Evolutionary conservation across 2,888 invertebrate species (phyloP), one percentile per base, ranked within the genome.

Genomic region (Ornithoptera alexandrae): DNA sequence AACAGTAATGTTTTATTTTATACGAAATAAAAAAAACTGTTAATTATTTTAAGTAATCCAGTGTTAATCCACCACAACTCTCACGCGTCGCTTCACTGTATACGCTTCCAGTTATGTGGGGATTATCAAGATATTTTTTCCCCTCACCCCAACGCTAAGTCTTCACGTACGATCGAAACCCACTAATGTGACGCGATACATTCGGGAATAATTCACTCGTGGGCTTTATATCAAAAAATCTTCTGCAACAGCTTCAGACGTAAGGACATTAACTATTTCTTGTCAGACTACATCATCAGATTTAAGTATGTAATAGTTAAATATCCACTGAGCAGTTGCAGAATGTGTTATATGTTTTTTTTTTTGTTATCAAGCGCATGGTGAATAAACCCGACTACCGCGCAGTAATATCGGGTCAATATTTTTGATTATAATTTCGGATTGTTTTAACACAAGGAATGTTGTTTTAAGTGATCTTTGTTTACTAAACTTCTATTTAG

Each of bases 351-450:
- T 3, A 30, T 60, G 53, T n/a, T 61, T 22, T 53, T 59, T 60
- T 78, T 88, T 87, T 82, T 89, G 85, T 85, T 81, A 83, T 84
- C 78, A 76, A 80, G 82, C 82, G 80, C 90, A 86, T 74, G 73
- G 68, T 71, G 78, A 71, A 71, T 75, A 75, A 74, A 68, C 75
- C 76, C 74, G 62, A 53, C 77, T 79, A 77, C 74, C 79, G 79
- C 76, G 75, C 72, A 75, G 77, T 79, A 79, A 78, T 81, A 76
- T 74, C 73, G 82, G 84, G 81, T 78, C 20, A 36, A 61, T 42
- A 10, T 36, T 53, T 68, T 64, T 57, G 59, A 77, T 53, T 70
- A 72, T 22, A 67, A 58, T 69, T 72, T 72, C 74, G 71, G 71
- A 64, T 72, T 73, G 71, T 75, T 74, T 76, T 71, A 62, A 72